Evolutionary conservation across 2,888 invertebrate species (phyloP), one percentile per base, ranked within the genome.

Genomic region (Aporophyla lueneburgensis): DNA sequence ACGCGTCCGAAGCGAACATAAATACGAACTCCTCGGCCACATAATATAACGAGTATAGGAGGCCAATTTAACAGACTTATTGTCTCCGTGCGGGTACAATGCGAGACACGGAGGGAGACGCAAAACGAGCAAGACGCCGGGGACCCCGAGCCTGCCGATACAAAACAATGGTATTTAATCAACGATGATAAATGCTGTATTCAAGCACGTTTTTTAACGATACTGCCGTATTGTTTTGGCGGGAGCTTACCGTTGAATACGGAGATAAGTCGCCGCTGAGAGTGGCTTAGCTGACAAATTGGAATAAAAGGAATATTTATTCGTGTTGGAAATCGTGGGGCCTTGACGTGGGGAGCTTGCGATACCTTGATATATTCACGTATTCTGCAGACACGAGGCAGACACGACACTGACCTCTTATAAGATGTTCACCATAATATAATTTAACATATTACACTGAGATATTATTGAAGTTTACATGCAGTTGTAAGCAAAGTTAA

Each of bases 121-220:
- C 93, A 96, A 96, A 96, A 96, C 91, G 93, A 96, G 89, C 92
- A 95, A 89, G 93, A 94, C 88, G 86, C 83, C 86, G 94, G 95
- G 92, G 94, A 94, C 94, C 93, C 94, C 93, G 92, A 92, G 93
- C 92, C 94, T 94, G 93, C 94, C 95, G 95, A 95, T 95, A 96
- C 96, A 96, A 96, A 96, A 96, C 96, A 96, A 96, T 96, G 96
- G 96, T 96, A 96, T 96, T 96, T 96, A 96, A 96, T 96, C 96
- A 96, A 95, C 94, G 96, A 96, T 96, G 96, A 96, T 96, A 96
- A 96, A 96, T 96, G 96, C 95, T 93, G 96, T 94, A 95, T 96
- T 94, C 96, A 95, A 93, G 93, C 95, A 95, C 96, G 96, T 96
- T 96, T 96, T 96, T 96, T 96, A 96, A 96, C 95, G 94, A 96